Percentiles rank a stretch among this genome's conserved stretches.
phyloP scores from a whole-genome alignment of 2,888 invertebrate genomes.

The Alcis repandata region DNA sequence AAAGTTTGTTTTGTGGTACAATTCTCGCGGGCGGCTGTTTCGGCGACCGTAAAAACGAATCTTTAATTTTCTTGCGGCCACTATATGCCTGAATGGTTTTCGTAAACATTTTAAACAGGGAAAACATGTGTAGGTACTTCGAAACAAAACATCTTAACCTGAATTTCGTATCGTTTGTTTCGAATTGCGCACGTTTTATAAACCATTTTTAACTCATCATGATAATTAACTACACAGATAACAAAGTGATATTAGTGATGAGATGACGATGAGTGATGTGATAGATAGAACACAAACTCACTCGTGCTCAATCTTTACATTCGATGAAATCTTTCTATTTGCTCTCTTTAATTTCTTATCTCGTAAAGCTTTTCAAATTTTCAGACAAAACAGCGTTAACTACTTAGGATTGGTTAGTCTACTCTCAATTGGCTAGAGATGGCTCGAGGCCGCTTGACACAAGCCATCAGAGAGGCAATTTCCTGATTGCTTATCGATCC shows the following conservation, averaged over 20 bases:
- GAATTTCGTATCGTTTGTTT: too few relatives aligned
- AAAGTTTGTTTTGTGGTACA: conserved; percentile 40
- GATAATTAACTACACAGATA: not conserved
- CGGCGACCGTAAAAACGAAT: conserved; percentile 34
- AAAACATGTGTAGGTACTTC: not conserved
- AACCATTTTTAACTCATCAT: not conserved
- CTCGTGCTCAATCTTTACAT: not conserved
- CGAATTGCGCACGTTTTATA: not conserved
- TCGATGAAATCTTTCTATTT: too few relatives aligned
- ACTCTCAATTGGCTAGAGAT: too few relatives aligned
- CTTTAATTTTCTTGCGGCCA: conserved; percentile 35
- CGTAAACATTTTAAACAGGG: conserved; percentile 25
- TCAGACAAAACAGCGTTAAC: conserved; percentile 2
- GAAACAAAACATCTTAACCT: too few relatives aligned
- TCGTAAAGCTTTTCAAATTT: not conserved
- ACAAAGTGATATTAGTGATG: too few relatives aligned
- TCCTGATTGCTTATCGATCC: conserved; percentile 38
- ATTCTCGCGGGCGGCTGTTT: conserved; percentile 31
- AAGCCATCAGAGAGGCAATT: conserved; percentile 28
- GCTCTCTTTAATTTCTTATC: not conserved
- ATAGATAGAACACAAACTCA: not conserved
- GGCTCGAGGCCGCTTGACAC: conserved; percentile 13
- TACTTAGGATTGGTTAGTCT: not conserved
- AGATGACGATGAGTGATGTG: not conserved
- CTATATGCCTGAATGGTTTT: conserved; percentile 17